Conservation (phyloP, 2,113 vertebrate species). For the Aegotheles bennettii region DNA sequence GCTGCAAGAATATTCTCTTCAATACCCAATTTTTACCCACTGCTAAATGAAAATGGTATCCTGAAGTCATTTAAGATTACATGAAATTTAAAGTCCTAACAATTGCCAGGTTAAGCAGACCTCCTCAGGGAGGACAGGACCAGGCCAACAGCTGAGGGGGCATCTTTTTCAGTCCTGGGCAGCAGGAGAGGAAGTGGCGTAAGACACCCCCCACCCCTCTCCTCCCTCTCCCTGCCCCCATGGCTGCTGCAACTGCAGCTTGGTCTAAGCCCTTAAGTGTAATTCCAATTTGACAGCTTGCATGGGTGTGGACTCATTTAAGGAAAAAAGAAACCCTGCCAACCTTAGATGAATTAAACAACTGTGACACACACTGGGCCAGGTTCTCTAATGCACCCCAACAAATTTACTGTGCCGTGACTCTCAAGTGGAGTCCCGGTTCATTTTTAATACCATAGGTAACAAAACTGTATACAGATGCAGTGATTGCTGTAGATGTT, state of each 20-base stretch:
- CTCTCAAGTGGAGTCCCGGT: background rate
- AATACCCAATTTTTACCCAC: background rate
- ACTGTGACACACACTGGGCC: background rate
- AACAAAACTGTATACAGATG: background rate
- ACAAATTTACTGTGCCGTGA: background rate
- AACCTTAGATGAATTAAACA: constrained; percentile 44
- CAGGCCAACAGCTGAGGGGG: background rate
- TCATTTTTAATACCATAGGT: background rate
- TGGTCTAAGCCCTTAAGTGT: background rate
- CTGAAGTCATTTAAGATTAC: background rate
- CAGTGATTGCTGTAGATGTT: background rate
- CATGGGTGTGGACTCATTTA: constrained; percentile 27
- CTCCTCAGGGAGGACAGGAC: background rate
- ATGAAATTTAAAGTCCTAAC: background rate
- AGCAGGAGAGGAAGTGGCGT: background rate
- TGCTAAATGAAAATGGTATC: background rate
- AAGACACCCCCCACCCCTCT: background rate
- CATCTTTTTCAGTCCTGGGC: background rate
- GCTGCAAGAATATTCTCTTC: background rate
- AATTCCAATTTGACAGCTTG: constrained; percentile 51
- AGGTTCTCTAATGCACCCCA: background rate
- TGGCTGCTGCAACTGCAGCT: background rate
- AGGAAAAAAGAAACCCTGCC: constrained; percentile 1
- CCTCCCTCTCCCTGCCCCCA: background rate
- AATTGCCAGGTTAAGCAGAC: background rate